Conservation (phyloP, 92 coral and sea anemone species). For the Siderastrea siderea region DNA sequence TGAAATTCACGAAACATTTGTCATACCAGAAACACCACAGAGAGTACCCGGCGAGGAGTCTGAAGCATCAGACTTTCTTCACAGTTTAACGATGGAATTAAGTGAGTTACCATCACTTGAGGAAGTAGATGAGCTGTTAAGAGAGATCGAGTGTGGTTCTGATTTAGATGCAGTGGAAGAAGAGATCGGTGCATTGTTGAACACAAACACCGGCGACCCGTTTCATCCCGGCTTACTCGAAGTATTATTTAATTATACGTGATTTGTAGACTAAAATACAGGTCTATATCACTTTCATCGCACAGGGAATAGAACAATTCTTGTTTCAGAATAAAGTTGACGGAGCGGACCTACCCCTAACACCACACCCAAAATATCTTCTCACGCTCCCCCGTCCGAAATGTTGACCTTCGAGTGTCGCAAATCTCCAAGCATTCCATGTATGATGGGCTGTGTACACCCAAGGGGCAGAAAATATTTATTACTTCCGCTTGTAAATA, state of each 20-base stretch:
- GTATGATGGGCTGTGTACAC: background rate
- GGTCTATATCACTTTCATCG: background rate
- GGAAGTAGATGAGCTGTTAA: constrained; percentile 88
- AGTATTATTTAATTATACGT: constrained; percentile 73
- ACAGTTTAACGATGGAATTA: constrained; percentile 76
- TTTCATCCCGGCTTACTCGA: constrained; percentile 94
- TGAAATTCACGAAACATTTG: constrained; percentile 27
- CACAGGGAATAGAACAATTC: background rate
- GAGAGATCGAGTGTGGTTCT: constrained; percentile 65
- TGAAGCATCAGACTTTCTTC: constrained; percentile 79
- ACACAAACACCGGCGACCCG: constrained; percentile 73
- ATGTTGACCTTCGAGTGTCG: background rate
- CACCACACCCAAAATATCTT: background rate
- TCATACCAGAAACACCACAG: constrained; percentile 35
- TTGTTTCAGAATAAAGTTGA: background rate
- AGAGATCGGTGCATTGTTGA: constrained; percentile 65
- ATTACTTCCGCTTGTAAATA: constrained; percentile 7
- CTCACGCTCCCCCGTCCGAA: background rate
- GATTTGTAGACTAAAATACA: background rate
- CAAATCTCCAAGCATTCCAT: background rate
- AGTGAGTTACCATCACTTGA: constrained; percentile 68
- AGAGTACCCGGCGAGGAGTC: constrained; percentile 53
- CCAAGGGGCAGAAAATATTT: background rate
- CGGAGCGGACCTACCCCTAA: background rate
- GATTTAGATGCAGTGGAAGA: constrained; percentile 24